These are phyloP conservation scores for Chalcis sispes DNA, from an alignment of 2,888 invertebrate genomes.

Conservation along the genomic window DNA sequence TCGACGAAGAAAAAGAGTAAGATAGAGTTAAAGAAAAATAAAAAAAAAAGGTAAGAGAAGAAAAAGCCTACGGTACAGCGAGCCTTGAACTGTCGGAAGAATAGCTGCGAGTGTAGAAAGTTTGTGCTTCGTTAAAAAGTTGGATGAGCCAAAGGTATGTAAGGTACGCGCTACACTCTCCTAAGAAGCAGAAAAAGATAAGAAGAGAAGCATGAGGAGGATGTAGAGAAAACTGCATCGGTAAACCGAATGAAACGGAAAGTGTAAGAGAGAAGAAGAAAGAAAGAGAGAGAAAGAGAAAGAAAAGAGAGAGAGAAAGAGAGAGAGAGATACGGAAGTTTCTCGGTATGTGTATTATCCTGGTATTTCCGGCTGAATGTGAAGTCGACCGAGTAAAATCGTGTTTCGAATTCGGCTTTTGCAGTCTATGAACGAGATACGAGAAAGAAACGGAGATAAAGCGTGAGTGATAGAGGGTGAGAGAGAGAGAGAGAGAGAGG, in stretches of 20 bases:
- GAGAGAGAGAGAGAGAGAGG: constrained; percentile 26
- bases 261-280: constrained; percentile 49
- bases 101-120: constrained; percentile 17
- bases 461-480: constrained; percentile 29
- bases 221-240: neutral
- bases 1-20: neutral
- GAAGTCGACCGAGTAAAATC: constrained; percentile 62
- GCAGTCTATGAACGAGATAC: constrained; percentile 34
- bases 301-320: neutral
- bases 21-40: neutral
- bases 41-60: neutral
- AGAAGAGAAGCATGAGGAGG: constrained; percentile 15
- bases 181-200: neutral
- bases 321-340: constrained; percentile 45
- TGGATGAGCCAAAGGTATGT: constrained; percentile 15
- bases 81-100: constrained; percentile 1
- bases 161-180: neutral
- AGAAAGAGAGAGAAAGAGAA: constrained; percentile 25
- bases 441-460: constrained; percentile 31
- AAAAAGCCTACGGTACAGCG: constrained; percentile 1
- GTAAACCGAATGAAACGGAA: constrained; percentile 72
- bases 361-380: constrained; percentile 48
- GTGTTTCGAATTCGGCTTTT: constrained; percentile 69
- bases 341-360: constrained; percentile 43
- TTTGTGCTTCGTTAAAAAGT: constrained; percentile 55